phyloP scores from a whole-genome alignment of 2,888 invertebrate genomes.

The Diarsia mendica region DNA sequence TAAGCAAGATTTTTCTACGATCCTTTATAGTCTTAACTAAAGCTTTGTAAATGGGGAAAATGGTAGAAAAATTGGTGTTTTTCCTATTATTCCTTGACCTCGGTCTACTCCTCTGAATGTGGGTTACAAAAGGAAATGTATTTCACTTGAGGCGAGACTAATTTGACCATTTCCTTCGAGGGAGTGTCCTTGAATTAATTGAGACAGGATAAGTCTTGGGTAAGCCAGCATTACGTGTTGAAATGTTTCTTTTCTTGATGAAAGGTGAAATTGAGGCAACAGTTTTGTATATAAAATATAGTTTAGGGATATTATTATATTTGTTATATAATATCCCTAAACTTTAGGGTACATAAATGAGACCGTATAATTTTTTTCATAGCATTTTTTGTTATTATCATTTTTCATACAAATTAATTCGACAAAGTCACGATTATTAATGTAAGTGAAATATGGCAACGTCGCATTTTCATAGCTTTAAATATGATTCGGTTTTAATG shows the following conservation, averaged over 20 bases:
- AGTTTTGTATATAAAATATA: neutral
- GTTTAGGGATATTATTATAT: no score
- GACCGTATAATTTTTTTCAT: no score
- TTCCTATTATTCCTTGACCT: constrained; percentile 21
- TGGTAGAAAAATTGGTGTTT: constrained; percentile 24
- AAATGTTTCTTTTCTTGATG: constrained; percentile 4
- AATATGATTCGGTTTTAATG: no score
- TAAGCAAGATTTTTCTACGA: neutral
- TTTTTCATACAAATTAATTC: no score
- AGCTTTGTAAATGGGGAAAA: neutral
- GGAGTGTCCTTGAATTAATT: constrained; percentile 21
- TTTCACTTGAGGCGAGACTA: constrained; percentile 21
- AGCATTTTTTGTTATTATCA: no score
- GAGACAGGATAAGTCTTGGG: constrained; percentile 16
- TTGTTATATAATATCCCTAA: no score
- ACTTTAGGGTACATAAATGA: no score
- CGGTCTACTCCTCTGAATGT: constrained; percentile 1
- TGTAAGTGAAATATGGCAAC: no score
- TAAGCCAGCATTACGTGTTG: constrained; percentile 28
- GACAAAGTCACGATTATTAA: no score
- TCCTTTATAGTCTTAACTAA: constrained; percentile 8
- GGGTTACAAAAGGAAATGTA: constrained; percentile 27
- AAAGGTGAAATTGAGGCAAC: neutral
- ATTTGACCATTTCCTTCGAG: constrained; percentile 17
- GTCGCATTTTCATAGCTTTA: no score